Evolutionary conservation across 2,113 vertebrate genomes (phyloP).

Genomic region (Tychaedon coryphoeus): DNA sequence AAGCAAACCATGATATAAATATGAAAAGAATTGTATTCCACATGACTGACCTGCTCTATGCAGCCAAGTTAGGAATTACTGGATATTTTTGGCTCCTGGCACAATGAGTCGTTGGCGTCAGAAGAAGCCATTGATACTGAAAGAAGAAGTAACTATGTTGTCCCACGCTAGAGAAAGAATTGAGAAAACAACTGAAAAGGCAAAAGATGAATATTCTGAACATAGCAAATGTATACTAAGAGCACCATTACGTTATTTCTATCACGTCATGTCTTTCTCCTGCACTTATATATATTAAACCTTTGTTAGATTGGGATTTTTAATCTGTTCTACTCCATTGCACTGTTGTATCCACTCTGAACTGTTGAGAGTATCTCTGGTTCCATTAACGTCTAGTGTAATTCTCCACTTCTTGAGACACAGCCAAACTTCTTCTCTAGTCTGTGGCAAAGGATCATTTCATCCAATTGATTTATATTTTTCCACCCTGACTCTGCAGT

Average conservation of each 20-base stretch:
- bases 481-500: neutral
- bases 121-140: neutral
- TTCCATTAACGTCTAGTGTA: neutral
- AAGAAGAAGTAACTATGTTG: neutral
- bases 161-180: neutral
- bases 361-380: neutral
- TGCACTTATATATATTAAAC: constrained; percentile 11
- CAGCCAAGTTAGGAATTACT: neutral
- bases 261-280: neutral
- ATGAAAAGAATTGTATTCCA: neutral
- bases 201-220: neutral
- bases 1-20: neutral
- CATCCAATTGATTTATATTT: constrained; percentile 21
- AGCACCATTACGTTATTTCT: neutral
- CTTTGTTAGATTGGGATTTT: constrained; percentile 21
- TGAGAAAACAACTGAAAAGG: neutral
- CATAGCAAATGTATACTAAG: neutral
- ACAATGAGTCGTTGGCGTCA: neutral
- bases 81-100: neutral
- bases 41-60: neutral
- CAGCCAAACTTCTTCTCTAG: constrained; percentile 9
- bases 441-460: neutral
- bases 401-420: constrained; percentile 34
- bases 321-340: constrained; percentile 44
- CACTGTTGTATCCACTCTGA: constrained; percentile 17